Evolutionary conservation across 1,140 invertebrate genomes (phyloP), one percentile per base, ranked within the genome.

Genomic region (Scaptomyza montana): DNA sequence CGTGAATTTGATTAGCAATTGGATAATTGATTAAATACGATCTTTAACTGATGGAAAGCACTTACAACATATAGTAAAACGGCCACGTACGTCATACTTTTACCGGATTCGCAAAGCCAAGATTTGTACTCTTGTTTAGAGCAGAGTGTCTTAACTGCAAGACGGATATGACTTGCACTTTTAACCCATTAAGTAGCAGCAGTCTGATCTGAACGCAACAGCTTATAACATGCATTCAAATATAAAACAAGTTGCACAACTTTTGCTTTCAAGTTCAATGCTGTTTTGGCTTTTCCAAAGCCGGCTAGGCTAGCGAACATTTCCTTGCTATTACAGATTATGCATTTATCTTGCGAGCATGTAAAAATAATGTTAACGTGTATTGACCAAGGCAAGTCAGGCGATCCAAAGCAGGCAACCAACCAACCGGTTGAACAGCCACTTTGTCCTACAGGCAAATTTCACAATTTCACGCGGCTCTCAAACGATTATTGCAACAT

Each of bases 21-120:
- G 85, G 84, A 87, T 87, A 87, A 89, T 87, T 89, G 79, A 87
- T 78, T 84, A 84, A 87, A 86, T 87, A 59, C 75, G 77, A 78
- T 85, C 78, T 65, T 57, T 46, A 71, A 70, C 59, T 49, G 80
- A 66, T 71, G 63, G 66, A 80, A 86, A 77, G 68, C 56, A 19
- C 10, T 59, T 45, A 28, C 16, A 28, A n/a, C 39, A 43, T 43
- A n/a, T n/a, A 43, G 7, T 36, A 36, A 36, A 36, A 36, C 8
- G 8, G 7, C 28, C 69, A 72, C 74, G 69, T 73, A 50, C 69
- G 56, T 62, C 68, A 66, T 70, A 76, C 74, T 73, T 73, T 73
- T 47, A 47, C 50, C 13, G 28, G 49, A 43, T n/a, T 43, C 9
- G 39, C 39, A 12, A 12, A 6, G 10, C 12, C 25, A 13, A n/a